Evolutionary conservation across 2,888 invertebrate species (phyloP).

Genomic region (Lycophotia porphyrea): DNA sequence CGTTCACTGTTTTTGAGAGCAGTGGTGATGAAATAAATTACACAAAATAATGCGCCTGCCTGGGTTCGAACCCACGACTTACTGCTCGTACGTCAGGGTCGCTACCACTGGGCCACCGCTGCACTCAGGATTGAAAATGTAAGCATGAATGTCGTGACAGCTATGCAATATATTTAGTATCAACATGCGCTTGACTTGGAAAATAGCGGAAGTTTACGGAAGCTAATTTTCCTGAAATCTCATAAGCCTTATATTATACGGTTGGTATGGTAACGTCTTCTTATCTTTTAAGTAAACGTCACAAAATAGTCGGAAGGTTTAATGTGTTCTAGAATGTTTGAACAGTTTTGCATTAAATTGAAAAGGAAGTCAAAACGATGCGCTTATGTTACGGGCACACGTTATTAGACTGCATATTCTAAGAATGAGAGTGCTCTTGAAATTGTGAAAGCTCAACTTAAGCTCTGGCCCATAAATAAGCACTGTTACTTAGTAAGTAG

Average conservation of each 20-base stretch:
- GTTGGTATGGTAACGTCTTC: too few species aligned
- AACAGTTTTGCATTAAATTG: not conserved
- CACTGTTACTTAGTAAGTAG: not conserved
- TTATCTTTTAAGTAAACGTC: not conserved
- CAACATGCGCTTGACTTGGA: not conserved
- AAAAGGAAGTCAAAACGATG: not conserved
- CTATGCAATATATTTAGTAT: not conserved
- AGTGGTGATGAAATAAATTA: too few species aligned
- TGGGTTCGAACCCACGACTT: too few species aligned
- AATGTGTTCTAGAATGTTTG: not conserved
- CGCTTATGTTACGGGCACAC: not conserved
- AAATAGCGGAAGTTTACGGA: not conserved
- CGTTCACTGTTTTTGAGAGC: too few species aligned
- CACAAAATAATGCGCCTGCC: too few species aligned
- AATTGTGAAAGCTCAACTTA: not conserved
- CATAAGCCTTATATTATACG: too few species aligned
- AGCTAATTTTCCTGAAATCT: not conserved
- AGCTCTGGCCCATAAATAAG: slow-evolving; percentile 24
- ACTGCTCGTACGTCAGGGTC: too few species aligned
- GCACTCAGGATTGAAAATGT: too few species aligned
- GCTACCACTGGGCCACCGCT: too few species aligned
- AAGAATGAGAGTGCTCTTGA: not conserved
- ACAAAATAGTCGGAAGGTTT: not conserved
- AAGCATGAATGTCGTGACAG: not conserved
- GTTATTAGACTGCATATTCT: too few species aligned